These are phyloP conservation scores for Marmota monax DNA, from an alignment of 2,113 vertebrate genomes.

Conservation along the genomic window DNA sequence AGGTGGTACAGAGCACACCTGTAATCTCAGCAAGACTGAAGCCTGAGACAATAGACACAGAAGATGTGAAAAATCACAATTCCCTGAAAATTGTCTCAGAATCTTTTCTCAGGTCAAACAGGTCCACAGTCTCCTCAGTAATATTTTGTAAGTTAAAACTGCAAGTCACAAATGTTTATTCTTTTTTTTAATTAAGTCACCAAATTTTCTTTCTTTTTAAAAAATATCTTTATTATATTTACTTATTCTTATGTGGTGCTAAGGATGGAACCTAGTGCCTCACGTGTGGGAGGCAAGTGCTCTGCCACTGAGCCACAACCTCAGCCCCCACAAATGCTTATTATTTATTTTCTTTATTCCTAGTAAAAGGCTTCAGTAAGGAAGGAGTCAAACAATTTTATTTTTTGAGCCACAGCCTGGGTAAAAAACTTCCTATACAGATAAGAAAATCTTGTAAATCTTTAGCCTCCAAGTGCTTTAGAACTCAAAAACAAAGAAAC, in stretches of 20 bases:
- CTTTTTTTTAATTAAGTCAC: background rate
- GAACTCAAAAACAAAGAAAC: background rate
- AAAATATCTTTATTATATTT: too few relatives aligned
- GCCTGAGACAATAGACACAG: background rate
- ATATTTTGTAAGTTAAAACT: conserved; percentile 28
- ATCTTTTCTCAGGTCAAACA: conserved; percentile 52
- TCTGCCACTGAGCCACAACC: too few relatives aligned
- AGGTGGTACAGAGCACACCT: background rate
- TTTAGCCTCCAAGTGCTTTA: conserved; percentile 40
- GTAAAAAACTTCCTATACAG: background rate
- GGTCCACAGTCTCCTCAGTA: background rate
- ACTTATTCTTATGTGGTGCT: too few relatives aligned
- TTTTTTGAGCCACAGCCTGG: background rate
- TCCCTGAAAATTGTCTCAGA: background rate
- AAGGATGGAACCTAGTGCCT: too few relatives aligned
- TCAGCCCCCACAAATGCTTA: background rate
- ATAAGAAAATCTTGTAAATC: background rate
- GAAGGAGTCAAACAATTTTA: background rate
- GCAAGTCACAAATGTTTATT: conserved; percentile 2
- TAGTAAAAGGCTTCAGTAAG: background rate
- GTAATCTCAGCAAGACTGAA: too few relatives aligned
- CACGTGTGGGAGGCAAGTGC: too few relatives aligned
- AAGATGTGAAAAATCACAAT: background rate
- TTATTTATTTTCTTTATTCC: background rate
- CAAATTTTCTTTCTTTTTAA: too few relatives aligned